Conservation (phyloP, 2,113 vertebrate genomes). For the Dipodomys spectabilis region DNA sequence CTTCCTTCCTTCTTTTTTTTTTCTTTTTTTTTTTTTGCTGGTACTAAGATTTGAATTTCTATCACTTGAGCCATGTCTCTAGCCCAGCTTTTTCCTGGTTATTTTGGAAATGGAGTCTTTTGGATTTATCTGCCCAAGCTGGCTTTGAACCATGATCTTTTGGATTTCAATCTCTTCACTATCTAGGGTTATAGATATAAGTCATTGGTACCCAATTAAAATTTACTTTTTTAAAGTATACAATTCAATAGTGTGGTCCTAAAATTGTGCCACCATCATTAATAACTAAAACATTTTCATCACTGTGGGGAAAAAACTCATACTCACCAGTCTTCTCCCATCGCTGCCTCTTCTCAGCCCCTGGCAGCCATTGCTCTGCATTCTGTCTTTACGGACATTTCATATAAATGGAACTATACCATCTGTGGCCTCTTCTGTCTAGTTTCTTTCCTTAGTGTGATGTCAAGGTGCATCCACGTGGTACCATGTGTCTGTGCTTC, state of each 20-base stretch:
- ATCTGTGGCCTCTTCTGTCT: background rate
- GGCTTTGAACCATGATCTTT: too few species aligned
- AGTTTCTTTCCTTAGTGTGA: background rate
- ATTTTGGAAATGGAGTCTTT: too few species aligned
- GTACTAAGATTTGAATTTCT: too few species aligned
- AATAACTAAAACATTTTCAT: background rate
- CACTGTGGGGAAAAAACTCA: background rate
- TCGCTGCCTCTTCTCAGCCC: background rate
- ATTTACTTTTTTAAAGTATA: background rate
- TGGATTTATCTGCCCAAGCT: too few species aligned
- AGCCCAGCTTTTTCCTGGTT: too few species aligned
- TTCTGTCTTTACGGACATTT: background rate
- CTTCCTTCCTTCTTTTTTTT: too few species aligned
- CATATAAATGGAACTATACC: background rate
- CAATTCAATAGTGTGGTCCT: background rate
- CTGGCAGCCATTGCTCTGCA: background rate
- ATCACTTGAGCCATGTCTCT: too few species aligned
- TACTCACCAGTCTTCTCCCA: background rate
- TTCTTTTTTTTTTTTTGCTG: too few species aligned
- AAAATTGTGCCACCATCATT: background rate
- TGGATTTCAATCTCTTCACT: too few species aligned
- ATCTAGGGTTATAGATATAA: too few species aligned
- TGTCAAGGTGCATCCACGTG: background rate
- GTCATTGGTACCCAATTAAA: background rate
- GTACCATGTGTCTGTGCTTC: background rate